phyloP scores from a whole-genome alignment of 1,140 invertebrate species.

The Microplitis mediator region DNA sequence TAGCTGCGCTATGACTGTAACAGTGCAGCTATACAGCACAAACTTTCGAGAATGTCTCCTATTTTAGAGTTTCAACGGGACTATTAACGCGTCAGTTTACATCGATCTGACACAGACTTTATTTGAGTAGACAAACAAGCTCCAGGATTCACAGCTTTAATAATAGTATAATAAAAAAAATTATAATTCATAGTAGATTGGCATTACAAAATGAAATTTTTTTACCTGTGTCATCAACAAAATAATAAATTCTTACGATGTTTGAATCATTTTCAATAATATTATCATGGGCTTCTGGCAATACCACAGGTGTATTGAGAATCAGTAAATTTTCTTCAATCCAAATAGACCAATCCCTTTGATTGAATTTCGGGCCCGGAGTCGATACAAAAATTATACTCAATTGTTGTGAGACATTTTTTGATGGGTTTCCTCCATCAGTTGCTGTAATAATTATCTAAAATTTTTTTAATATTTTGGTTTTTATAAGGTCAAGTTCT shows the following conservation, averaged over 20 bases:
- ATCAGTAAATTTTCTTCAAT: conserved; percentile 57
- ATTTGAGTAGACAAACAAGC: no score
- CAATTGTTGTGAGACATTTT: conserved; percentile 39
- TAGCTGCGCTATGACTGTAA: no score
- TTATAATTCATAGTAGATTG: no score
- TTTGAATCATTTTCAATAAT: conserved; percentile 51
- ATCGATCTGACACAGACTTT: no score
- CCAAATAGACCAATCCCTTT: conserved; percentile 32
- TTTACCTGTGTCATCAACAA: conserved; percentile 53
- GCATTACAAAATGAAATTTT: neutral
- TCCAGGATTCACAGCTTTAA: no score
- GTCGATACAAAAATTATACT: conserved; percentile 56
- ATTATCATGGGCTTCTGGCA: conserved; percentile 56
- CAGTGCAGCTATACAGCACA: no score
- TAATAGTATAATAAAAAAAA: no score
- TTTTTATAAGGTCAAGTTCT: no score
- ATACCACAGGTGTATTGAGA: conserved; percentile 41
- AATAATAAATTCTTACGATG: conserved; percentile 58
- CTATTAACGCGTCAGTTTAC: no score
- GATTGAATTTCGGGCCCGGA: conserved; percentile 50
- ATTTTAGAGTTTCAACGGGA: no score
- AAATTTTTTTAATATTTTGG: conserved; percentile 2
- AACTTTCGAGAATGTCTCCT: no score
- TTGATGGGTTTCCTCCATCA: conserved; percentile 57
- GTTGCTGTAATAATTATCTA: conserved; percentile 56